phyloP scores from a whole-genome alignment of 2,113 vertebrate genomes.

The Austrofundulus limnaeus region DNA sequence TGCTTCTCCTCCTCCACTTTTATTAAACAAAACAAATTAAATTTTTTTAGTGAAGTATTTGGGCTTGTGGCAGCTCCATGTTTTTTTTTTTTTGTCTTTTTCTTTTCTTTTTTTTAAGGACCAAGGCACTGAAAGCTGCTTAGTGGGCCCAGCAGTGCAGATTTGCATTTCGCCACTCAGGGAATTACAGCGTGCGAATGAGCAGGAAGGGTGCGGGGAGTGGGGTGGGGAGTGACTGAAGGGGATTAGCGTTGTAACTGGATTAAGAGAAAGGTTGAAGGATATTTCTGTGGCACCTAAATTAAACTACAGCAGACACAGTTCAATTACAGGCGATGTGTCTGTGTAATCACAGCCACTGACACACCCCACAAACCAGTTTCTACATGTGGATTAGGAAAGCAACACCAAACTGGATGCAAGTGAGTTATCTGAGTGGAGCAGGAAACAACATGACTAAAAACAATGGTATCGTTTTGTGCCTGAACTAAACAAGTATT shows the following conservation, averaged over 20 bases:
- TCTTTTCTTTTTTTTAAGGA: too few species aligned
- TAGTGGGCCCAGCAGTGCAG: constrained; percentile 70
- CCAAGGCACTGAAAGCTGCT: constrained; percentile 72
- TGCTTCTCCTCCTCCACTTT: neutral
- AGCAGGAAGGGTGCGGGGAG: constrained; percentile 66
- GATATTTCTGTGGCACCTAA: constrained; percentile 78
- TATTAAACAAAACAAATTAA: constrained; percentile 19
- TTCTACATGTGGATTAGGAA: constrained; percentile 51
- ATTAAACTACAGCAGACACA: constrained; percentile 71
- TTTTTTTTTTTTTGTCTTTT: too few species aligned
- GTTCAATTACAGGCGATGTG: constrained; percentile 53
- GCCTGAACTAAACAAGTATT: neutral
- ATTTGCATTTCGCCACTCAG: constrained; percentile 77
- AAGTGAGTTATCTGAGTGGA: constrained; percentile 6
- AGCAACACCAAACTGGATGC: constrained; percentile 22
- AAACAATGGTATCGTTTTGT: neutral
- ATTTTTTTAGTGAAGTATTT: constrained; percentile 12
- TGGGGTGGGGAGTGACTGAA: too few species aligned
- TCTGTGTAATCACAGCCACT: constrained; percentile 47
- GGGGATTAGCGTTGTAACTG: constrained; percentile 79
- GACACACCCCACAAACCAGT: constrained; percentile 28
- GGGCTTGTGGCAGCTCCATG: constrained; percentile 38
- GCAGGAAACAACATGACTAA: neutral
- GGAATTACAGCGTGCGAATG: constrained; percentile 71
- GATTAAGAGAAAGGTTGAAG: constrained; percentile 77